These are phyloP conservation scores for Tachysurus fulvidraco DNA, from an alignment of 2,113 vertebrate genomes.

Conservation along the genomic window DNA sequence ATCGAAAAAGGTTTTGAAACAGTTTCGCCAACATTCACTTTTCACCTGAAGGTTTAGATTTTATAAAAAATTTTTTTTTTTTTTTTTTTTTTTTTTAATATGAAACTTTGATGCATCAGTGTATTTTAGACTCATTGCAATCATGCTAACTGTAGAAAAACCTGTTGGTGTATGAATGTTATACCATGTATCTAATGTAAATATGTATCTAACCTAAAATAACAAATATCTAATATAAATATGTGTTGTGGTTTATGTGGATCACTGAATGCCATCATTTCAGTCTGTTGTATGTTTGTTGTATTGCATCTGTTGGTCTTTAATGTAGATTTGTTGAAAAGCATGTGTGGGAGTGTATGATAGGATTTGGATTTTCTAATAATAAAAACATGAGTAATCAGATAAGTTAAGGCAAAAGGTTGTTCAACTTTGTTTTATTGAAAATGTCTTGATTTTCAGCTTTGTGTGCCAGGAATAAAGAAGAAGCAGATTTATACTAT, in stretches of 20 bases:
- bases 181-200: constrained; percentile 6
- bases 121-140: constrained; percentile 27
- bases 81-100: constrained; percentile 20
- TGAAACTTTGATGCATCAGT: constrained; percentile 27
- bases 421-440: neutral
- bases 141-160: neutral
- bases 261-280: neutral
- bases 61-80: constrained; percentile 11
- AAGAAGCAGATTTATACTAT: constrained; percentile 53
- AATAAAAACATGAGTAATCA: constrained; percentile 50
- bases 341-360: neutral
- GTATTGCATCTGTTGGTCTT: neutral
- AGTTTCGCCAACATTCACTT: neutral
- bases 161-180: neutral
- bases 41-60: constrained; percentile 3
- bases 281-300: constrained; percentile 1
- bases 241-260: neutral
- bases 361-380: constrained; percentile 40
- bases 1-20: neutral
- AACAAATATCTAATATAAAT: neutral
- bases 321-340: constrained; percentile 20
- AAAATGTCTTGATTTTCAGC: constrained; percentile 13
- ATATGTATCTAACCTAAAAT: neutral
- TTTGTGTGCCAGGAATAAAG: constrained; percentile 11
- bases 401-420: neutral